phyloP scores from a whole-genome alignment of 1,140 invertebrate genomes.

The Leptinotarsa lineolata region DNA sequence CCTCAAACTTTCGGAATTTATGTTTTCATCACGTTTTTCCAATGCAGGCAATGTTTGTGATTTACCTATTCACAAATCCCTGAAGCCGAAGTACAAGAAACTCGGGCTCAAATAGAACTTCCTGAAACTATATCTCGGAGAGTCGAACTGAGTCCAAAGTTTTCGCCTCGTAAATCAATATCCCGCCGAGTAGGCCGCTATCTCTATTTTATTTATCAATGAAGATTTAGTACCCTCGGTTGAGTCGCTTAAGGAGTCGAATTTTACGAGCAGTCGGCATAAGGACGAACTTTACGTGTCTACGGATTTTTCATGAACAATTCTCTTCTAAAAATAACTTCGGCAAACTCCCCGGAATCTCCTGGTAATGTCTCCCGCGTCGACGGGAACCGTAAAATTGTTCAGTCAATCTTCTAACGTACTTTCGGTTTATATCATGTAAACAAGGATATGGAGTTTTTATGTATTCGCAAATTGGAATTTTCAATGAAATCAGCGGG shows the following conservation, averaged over 20 bases:
- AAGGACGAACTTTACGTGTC: not conserved
- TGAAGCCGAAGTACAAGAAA: not conserved
- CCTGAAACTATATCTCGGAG: not conserved
- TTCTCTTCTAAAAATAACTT: not conserved
- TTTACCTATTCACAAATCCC: constrained; percentile 6
- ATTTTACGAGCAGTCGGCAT: constrained; percentile 2
- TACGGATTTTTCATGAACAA: constrained; percentile 6
- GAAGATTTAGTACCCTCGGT: not conserved
- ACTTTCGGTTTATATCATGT: not conserved
- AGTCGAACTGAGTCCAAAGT: not conserved
- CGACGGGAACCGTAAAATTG: not conserved
- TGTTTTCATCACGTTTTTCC: constrained; percentile 6
- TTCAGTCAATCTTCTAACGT: not conserved
- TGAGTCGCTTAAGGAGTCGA: not conserved
- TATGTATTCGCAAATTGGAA: not conserved
- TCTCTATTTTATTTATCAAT: constrained; percentile 7
- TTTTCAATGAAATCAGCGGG: not conserved
- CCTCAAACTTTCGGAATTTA: not conserved
- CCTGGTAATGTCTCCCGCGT: not conserved
- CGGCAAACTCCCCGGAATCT: not conserved
- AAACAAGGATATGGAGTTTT: constrained; percentile 3
- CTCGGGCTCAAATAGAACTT: not conserved
- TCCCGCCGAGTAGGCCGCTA: not conserved
- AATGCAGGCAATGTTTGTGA: not conserved
- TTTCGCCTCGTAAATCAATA: not conserved